A percentile compares a stretch with the other conserved stretches of the same genome.
These are phyloP conservation scores for Campylorhamphus procurvoides DNA, from an alignment of 2,113 vertebrate genomes.

Conservation along the genomic window DNA sequence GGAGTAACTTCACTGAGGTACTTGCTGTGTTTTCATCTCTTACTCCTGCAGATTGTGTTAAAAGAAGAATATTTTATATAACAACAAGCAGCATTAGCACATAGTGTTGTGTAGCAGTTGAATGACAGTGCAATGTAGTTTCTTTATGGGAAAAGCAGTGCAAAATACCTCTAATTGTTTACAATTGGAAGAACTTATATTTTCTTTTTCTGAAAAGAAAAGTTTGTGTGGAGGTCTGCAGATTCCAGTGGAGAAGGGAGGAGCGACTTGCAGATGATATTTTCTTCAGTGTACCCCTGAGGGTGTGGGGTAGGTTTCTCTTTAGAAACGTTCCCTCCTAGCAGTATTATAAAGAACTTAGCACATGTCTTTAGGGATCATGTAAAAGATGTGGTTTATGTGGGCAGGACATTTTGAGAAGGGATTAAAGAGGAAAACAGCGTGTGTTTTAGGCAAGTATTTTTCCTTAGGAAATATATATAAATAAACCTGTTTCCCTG, in stretches of 20 bases:
- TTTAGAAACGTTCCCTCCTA: neutral
- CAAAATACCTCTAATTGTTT: neutral
- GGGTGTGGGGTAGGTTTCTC: neutral
- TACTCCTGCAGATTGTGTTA: neutral
- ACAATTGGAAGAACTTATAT: neutral
- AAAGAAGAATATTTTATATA: neutral
- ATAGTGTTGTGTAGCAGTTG: neutral
- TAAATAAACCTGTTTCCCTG: neutral
- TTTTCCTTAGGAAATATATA: neutral
- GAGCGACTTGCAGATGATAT: neutral
- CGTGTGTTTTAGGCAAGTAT: neutral
- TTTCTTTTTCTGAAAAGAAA: neutral
- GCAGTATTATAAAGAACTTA: neutral
- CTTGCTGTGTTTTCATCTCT: neutral
- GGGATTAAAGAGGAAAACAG: neutral
- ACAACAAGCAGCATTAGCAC: neutral
- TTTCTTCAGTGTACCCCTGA: neutral
- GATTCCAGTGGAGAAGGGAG: neutral
- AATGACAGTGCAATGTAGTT: neutral
- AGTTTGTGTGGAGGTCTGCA: rapidly evolving
- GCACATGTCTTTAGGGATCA: neutral
- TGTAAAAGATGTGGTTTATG: neutral
- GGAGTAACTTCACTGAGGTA: neutral
- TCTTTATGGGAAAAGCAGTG: neutral
- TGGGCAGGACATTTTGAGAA: neutral